Percentiles rank a stretch among this genome's conserved stretches.
Conservation (phyloP, 2,888 invertebrate genomes). For the Chloromyia formosa region DNA sequence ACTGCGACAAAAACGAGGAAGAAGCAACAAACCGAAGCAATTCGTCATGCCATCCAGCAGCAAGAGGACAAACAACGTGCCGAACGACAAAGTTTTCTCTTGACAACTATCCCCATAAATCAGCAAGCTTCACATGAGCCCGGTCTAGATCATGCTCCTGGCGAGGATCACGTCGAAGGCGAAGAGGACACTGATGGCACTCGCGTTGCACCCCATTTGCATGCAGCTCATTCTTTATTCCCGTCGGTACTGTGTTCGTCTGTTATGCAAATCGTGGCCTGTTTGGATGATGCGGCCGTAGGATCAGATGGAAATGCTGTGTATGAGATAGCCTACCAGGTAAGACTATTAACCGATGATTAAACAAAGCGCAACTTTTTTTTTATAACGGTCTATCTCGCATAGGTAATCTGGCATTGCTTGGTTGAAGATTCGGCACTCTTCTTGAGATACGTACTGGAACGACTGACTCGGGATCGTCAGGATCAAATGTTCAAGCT, state of each 20-base stretch:
- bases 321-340: constrained; percentile 95
- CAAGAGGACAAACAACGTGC: constrained; percentile 94
- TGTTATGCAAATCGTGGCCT: constrained; percentile 91
- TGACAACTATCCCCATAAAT: constrained; percentile 95
- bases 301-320: constrained; percentile 94
- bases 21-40: constrained; percentile 98
- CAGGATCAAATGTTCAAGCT: constrained; percentile 95
- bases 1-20: constrained; percentile 98
- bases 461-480: constrained; percentile 91
- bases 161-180: constrained; percentile 89
- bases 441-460: constrained; percentile 94
- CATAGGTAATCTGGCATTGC: constrained; percentile 95
- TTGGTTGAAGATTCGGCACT: constrained; percentile 97
- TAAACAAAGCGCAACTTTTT: not conserved
- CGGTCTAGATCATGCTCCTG: constrained; percentile 82
- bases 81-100: constrained; percentile 94
- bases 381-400: no score
- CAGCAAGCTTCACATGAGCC: constrained; percentile 97
- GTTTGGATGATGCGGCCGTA: constrained; percentile 96
- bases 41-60: constrained; percentile 92
- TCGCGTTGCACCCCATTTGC: constrained; percentile 82
- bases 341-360: constrained; percentile 62
- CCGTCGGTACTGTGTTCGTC: constrained; percentile 97
- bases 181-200: constrained; percentile 73
- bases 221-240: constrained; percentile 93